A percentile compares a stretch with the other conserved stretches of the same genome.
Conservation (phyloP, 1,140 invertebrate genomes). For the Plutomurus gul region DNA sequence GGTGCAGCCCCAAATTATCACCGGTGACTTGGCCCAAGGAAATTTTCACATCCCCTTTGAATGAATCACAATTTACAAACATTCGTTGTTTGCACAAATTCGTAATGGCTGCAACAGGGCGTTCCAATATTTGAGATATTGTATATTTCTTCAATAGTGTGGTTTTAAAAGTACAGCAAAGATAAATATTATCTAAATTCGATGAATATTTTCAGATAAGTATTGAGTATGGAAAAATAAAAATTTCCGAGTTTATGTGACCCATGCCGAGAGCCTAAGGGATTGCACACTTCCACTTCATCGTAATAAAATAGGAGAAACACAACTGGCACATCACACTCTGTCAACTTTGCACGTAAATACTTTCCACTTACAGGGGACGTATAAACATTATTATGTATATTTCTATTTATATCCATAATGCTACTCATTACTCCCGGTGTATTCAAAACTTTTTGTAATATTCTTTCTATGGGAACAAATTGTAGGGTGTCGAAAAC, state of each 20-base stretch:
- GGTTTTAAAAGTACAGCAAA: constrained; percentile 7
- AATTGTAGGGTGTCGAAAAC: neutral
- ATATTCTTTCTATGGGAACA: neutral
- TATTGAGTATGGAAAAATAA: neutral
- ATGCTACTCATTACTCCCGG: neutral
- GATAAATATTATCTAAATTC: constrained; percentile 18
- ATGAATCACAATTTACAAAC: constrained; percentile 38
- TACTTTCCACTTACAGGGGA: neutral
- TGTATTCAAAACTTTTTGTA: neutral
- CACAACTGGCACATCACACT: neutral
- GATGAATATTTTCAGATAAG: neutral
- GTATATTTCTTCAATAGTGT: constrained; percentile 1
- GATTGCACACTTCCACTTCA: constrained; percentile 35
- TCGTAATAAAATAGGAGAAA: constrained; percentile 26
- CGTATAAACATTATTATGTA: neutral
- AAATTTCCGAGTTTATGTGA: constrained; percentile 4
- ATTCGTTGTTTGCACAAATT: constrained; percentile 54
- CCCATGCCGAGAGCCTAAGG: neutral
- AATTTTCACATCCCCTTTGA: constrained; percentile 52
- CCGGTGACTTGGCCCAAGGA: constrained; percentile 54
- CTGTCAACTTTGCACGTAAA: neutral
- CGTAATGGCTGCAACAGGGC: constrained; percentile 52
- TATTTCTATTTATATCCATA: neutral
- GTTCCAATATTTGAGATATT: neutral
- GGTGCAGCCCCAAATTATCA: constrained; percentile 57